A percentile compares a stretch with the other conserved stretches of the same genome.
Conservation (phyloP, 1,140 invertebrate species). For the Akabosia matsudoensis region DNA sequence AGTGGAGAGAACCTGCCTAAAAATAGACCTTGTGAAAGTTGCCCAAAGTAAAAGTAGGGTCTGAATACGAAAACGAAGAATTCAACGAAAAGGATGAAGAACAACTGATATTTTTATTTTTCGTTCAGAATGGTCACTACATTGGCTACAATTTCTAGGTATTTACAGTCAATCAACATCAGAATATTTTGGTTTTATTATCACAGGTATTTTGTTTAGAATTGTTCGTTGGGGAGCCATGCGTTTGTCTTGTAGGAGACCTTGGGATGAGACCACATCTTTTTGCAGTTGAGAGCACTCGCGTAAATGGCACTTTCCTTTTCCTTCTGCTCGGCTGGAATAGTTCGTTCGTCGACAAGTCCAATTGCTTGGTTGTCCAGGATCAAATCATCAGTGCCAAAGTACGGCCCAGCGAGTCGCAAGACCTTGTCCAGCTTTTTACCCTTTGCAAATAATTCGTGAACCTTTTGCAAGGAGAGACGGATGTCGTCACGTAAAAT, state of each 20-base stretch:
- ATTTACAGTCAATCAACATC: too few species aligned
- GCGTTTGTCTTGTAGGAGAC: background rate
- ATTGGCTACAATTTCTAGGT: too few species aligned
- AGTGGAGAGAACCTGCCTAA: too few species aligned
- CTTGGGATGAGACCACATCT: background rate
- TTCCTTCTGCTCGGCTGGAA: background rate
- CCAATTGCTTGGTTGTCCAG: constrained; percentile 44
- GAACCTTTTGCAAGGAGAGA: constrained; percentile 35
- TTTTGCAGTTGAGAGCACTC: background rate
- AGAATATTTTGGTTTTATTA: too few species aligned
- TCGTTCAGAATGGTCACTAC: too few species aligned
- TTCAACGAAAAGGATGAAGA: too few species aligned
- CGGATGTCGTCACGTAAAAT: constrained; percentile 40
- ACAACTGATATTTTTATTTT: too few species aligned
- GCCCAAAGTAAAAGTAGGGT: too few species aligned
- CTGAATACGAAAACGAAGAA: too few species aligned
- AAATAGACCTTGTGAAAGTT: too few species aligned
- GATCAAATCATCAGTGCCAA: constrained; percentile 45
- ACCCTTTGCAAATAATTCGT: constrained; percentile 16
- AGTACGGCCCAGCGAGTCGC: constrained; percentile 44
- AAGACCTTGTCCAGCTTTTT: constrained; percentile 36
- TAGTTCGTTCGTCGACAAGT: too few species aligned
- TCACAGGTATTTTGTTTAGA: background rate
- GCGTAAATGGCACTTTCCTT: background rate
- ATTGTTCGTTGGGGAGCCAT: background rate